A percentile compares a stretch with the other conserved stretches of the same genome.
Evolutionary conservation across 2,113 vertebrate genomes (phyloP).

Genomic region (Cairina moschata): DNA sequence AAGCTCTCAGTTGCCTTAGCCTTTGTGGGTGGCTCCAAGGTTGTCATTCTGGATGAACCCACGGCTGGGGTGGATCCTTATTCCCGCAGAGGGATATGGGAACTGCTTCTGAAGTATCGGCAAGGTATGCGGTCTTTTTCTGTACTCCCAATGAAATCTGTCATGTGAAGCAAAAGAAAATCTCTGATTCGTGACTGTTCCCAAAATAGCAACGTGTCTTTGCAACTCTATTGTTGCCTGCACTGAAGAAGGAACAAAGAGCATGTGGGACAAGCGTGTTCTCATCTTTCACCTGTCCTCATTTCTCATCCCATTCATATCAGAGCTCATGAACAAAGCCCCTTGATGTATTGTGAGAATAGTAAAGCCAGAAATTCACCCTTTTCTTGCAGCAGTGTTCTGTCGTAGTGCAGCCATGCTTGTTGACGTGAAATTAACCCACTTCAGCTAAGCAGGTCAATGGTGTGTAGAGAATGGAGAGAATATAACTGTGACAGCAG

Average conservation of each 20-base stretch:
- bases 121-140: slow-evolving; percentile 77
- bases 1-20: slow-evolving; percentile 97
- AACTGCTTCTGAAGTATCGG: slow-evolving; percentile 92
- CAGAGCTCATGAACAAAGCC: not conserved
- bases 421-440: not conserved
- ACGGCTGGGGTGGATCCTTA: slow-evolving; percentile 97
- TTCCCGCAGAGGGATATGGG: slow-evolving; percentile 97
- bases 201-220: not conserved
- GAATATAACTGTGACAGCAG: not conserved
- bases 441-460: not conserved
- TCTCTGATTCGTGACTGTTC: not conserved
- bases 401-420: not conserved
- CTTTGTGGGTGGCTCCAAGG: slow-evolving; percentile 96
- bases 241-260: not conserved
- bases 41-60: slow-evolving; percentile 98
- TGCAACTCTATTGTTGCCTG: not conserved
- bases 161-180: not conserved
- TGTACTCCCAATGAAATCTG: not conserved
- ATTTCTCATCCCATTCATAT: not conserved
- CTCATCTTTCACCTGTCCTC: not conserved
- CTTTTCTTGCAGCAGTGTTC: not conserved
- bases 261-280: not conserved
- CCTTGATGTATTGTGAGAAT: not conserved
- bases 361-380: not conserved
- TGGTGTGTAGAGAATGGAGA: not conserved